Evolutionary conservation across 2,797 vertebrate genomes (phyloP), one percentile per base, ranked within the genome.

Genomic region (Phalloptychus januarius): DNA sequence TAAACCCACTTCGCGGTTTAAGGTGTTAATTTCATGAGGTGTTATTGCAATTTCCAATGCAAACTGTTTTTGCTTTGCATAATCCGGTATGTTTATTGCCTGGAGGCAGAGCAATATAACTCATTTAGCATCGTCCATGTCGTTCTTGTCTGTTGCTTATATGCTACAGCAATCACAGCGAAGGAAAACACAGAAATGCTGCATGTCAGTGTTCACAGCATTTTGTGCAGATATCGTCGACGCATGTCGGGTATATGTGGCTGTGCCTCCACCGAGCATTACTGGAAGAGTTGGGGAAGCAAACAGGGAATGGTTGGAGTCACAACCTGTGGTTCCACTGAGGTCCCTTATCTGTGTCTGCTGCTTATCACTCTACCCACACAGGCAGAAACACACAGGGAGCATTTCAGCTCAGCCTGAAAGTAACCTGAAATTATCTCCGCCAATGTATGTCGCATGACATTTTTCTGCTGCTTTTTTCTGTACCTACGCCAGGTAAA

Each of bases 281-380:
- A 12, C 80, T 86, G 77, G 88, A 94, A 83, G 74, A 88, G 85
- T 82, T 83, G 63, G 77, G 79, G 52, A 90, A 82, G 87, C 78
- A 81, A 79, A 86, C 79, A 86, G 82, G 75, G 80, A 88, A 86
- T 87, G 44, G 80, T 80, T 83, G 91, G 89, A 89, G 87, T 84
- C 84, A 85, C 89, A 88, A 90, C 91, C 91, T 83, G 85, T 70
- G 83, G 91, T 75, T 92, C 83, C 7, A 76, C 79, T 86, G 75
- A 80, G 87, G 90, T 92, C 83, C 83, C 90, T 94, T 95, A 95
- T 95, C 95, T 83, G 81, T 76, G 82, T 76, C 82, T 82, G 89
- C 86, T 87, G 54, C 94, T 95, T 95, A 95, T 95, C 94, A 88
- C 84, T 81, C 84, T 85, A 80, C 79, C 75, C 92, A 93, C 87